Conservation (phyloP, 2,888 invertebrate genomes). For the Parnassius mnemosyne region DNA sequence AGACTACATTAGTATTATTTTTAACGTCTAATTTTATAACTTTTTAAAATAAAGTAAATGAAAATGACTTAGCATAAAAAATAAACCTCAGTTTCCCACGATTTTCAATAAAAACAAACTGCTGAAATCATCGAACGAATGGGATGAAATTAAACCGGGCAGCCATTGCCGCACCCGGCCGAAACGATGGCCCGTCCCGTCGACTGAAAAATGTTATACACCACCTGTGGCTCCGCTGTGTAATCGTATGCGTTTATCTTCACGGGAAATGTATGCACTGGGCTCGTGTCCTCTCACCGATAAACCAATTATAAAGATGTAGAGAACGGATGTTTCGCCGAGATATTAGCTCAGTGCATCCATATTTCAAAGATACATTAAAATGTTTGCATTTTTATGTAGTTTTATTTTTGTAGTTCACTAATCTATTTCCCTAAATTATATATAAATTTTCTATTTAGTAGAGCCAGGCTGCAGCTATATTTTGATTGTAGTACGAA, state of each 20-base stretch:
- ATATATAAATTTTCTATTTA: no score
- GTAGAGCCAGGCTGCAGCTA: no score
- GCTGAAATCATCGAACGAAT: constrained; percentile 57
- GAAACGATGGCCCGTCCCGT: constrained; percentile 54
- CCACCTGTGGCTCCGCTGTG: constrained; percentile 74
- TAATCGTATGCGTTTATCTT: constrained; percentile 80
- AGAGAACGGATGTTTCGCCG: constrained; percentile 26
- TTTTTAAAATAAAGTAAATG: no score
- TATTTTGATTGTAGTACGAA: no score
- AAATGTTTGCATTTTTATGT: not conserved
- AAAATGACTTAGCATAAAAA: not conserved
- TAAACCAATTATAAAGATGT: constrained; percentile 46
- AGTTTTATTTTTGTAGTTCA: not conserved
- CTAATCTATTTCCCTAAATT: no score
- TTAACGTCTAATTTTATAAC: no score
- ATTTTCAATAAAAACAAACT: constrained; percentile 70
- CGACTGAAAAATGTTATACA: constrained; percentile 77
- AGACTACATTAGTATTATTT: no score
- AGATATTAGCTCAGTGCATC: no score
- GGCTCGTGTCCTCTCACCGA: constrained; percentile 37
- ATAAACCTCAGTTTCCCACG: constrained; percentile 46
- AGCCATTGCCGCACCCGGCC: constrained; percentile 38
- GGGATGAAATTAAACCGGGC: constrained; percentile 65
- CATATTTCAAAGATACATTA: not conserved
- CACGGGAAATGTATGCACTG: constrained; percentile 61